Percentiles rank a stretch among this genome's conserved stretches.
These are phyloP conservation scores for Aphis gossypii DNA, from an alignment of 1,140 invertebrate genomes.

Conservation along the genomic window DNA sequence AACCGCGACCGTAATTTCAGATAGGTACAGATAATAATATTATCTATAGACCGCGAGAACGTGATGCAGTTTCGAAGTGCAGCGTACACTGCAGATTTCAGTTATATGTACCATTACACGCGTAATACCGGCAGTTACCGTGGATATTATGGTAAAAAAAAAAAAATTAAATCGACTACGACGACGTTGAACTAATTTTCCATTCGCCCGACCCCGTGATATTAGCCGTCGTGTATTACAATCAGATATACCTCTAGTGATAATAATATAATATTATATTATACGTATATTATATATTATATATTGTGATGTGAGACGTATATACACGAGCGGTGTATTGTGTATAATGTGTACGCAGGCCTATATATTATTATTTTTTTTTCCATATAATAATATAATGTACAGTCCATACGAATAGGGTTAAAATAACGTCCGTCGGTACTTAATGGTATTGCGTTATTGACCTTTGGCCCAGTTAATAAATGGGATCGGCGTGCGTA, in stretches of 20 bases:
- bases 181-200: background rate
- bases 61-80: background rate
- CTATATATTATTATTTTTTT: background rate
- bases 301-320: background rate
- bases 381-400: background rate
- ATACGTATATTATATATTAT: background rate
- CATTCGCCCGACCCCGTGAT: background rate
- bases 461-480: slow-evolving; percentile 34
- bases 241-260: background rate
- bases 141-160: background rate
- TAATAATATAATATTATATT: background rate
- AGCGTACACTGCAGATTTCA: background rate
- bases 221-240: background rate
- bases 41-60: background rate
- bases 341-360: background rate
- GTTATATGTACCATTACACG: background rate
- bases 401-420: background rate
- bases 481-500: background rate
- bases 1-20: background rate
- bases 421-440: background rate
- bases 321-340: no score
- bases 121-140: background rate
- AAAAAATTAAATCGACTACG: background rate
- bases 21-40: background rate
- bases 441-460: slow-evolving; percentile 33